Percentiles rank a stretch among this genome's conserved stretches.
phyloP scores from a whole-genome alignment of 2,888 invertebrate species.

The Poecilus cupreus region DNA sequence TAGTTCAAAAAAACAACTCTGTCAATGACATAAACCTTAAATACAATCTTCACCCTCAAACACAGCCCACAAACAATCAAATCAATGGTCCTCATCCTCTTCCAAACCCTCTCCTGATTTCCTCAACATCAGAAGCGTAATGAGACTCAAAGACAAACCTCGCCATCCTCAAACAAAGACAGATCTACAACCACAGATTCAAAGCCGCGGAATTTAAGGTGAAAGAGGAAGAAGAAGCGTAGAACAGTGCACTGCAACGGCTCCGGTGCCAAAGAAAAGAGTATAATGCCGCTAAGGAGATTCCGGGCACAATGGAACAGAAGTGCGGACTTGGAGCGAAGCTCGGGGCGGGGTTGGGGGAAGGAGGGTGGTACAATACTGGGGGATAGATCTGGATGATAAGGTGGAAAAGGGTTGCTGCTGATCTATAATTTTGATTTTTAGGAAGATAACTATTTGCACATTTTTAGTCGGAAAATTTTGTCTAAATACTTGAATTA shows the following conservation, averaged over 20 bases:
- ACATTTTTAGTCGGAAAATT: too few relatives aligned
- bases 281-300: slow-evolving; percentile 46
- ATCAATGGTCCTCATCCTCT: not conserved
- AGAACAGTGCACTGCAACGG: too few relatives aligned
- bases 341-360: too few relatives aligned
- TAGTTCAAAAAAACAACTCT: too few relatives aligned
- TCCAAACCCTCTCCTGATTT: not conserved
- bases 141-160: not conserved
- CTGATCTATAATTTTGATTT: not conserved
- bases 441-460: too few relatives aligned
- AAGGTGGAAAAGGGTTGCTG: not conserved
- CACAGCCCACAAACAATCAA: not conserved
- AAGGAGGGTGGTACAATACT: too few relatives aligned
- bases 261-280: slow-evolving; percentile 47
- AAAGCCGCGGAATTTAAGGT: not conserved
- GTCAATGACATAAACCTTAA: too few relatives aligned
- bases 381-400: not conserved
- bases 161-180: not conserved
- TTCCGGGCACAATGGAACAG: slow-evolving; percentile 34
- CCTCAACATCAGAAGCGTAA: too few relatives aligned
- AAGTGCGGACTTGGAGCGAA: slow-evolving; percentile 25
- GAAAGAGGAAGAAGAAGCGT: slow-evolving; percentile 39
- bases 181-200: not conserved
- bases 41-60: not conserved
- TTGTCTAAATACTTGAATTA: too few relatives aligned